phyloP scores from a whole-genome alignment of 2,113 vertebrate genomes.

The Trematocara macrostoma region DNA sequence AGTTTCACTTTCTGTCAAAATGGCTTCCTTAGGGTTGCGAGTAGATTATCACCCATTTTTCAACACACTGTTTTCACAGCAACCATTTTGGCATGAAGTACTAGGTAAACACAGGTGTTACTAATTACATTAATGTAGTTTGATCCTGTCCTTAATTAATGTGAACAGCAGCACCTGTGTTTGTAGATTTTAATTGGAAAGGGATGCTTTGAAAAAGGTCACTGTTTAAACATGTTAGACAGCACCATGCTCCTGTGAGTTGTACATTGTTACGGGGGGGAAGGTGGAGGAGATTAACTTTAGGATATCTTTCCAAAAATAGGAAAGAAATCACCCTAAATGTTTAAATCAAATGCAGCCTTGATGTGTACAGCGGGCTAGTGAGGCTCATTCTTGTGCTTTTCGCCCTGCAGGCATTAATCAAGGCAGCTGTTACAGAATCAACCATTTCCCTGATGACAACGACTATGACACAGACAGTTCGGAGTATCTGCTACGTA shows the following conservation, averaged over 20 bases:
- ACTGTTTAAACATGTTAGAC: background rate
- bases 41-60: background rate
- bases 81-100: background rate
- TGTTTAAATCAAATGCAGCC: background rate
- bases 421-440: constrained; percentile 93
- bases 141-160: background rate
- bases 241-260: background rate
- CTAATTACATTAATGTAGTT: background rate
- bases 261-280: background rate
- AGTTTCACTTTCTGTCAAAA: background rate
- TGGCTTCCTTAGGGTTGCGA: background rate
- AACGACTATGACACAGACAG: constrained; percentile 98
- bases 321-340: background rate
- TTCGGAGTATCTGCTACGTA: constrained; percentile 96
- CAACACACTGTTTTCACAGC: background rate
- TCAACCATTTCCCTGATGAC: constrained; percentile 98
- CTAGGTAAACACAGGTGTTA: background rate
- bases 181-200: background rate
- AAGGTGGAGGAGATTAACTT: background rate
- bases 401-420: constrained; percentile 80
- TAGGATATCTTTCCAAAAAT: background rate
- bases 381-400: background rate
- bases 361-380: background rate
- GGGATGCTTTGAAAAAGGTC: background rate
- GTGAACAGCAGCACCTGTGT: background rate